Conservation (phyloP, 2,797 vertebrate species). For the Strix occidentalis region DNA sequence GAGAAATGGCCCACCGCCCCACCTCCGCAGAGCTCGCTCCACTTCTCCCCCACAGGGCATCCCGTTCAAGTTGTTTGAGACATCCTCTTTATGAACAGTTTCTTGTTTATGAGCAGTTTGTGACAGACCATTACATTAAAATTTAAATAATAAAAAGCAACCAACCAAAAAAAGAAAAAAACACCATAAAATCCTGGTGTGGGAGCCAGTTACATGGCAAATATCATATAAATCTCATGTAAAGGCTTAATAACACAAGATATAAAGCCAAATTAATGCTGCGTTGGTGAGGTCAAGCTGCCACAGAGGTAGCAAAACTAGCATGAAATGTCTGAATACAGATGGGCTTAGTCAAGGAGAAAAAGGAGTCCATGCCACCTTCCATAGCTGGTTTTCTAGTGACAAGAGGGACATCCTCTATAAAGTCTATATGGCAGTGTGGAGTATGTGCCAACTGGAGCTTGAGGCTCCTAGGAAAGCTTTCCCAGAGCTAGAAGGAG, state of each 20-base stretch:
- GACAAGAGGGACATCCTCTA: rapidly evolving
- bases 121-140: neutral
- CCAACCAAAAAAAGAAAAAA: neutral
- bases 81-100: too few relatives aligned
- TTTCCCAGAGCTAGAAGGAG: neutral
- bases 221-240: neutral
- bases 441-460: neutral
- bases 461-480: neutral
- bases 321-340: neutral
- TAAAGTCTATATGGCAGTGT: neutral
- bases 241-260: neutral
- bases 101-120: too few relatives aligned
- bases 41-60: too few relatives aligned
- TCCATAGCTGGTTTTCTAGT: neutral
- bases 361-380: neutral
- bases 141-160: neutral
- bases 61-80: too few relatives aligned
- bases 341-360: neutral
- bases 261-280: neutral
- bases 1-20: too few relatives aligned
- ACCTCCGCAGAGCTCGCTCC: too few relatives aligned
- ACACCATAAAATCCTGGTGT: neutral
- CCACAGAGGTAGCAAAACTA: neutral
- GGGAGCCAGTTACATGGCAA: neutral
- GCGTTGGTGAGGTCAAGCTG: neutral